Conservation (phyloP, 2,113 vertebrate species). For the Pteronura brasiliensis region DNA sequence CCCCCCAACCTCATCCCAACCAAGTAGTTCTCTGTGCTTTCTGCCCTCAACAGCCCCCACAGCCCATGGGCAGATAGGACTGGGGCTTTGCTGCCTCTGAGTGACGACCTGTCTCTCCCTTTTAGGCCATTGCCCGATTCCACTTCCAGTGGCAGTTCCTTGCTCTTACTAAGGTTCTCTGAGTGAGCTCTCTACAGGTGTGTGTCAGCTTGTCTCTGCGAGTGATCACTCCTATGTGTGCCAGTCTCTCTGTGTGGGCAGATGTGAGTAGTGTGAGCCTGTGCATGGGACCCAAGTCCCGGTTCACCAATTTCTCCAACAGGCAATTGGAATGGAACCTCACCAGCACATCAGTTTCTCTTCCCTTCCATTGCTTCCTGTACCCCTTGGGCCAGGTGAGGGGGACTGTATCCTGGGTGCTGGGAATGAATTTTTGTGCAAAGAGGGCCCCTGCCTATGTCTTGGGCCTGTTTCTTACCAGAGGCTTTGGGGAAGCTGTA, state of each 20-base stretch:
- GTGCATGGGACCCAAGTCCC: neutral
- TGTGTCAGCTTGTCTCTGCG: neutral
- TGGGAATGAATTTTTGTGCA: neutral
- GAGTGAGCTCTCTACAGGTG: neutral
- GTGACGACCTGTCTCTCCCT: neutral
- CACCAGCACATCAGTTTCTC: neutral
- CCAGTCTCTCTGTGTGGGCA: neutral
- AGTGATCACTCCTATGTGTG: neutral
- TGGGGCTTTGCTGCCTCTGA: neutral
- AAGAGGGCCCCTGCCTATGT: neutral
- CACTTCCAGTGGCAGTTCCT: neutral
- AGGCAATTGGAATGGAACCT: conserved; percentile 53
- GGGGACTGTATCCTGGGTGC: neutral
- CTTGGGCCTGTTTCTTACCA: neutral
- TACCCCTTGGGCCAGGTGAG: conserved; percentile 47
- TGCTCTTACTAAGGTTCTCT: neutral
- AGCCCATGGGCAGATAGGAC: neutral
- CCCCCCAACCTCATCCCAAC: neutral
- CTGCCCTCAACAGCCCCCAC: neutral
- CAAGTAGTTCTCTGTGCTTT: neutral
- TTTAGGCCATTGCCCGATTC: neutral
- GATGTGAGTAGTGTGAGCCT: neutral
- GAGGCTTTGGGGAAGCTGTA: neutral
- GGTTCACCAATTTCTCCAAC: neutral
- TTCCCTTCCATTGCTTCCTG: neutral